A percentile compares a stretch with the other conserved stretches of the same genome.
These are phyloP conservation scores for Chelmon rostratus DNA, from an alignment of 2,797 vertebrate species.

Conservation along the genomic window DNA sequence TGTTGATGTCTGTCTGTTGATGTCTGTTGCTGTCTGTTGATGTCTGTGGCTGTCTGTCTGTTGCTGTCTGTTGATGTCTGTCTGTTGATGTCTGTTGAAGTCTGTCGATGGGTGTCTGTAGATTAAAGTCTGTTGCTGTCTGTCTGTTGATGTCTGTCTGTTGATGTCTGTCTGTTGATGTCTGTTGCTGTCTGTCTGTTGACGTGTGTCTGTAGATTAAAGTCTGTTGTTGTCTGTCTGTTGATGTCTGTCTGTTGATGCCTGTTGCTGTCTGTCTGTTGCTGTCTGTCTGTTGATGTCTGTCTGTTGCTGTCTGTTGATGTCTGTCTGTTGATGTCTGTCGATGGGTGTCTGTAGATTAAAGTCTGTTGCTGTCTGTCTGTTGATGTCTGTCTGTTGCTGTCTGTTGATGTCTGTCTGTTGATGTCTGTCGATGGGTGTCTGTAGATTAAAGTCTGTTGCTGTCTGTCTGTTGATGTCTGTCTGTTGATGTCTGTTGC, in stretches of 20 bases:
- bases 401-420: neutral
- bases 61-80: neutral
- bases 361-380: neutral
- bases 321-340: neutral
- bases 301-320: neutral
- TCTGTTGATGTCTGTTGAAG: neutral
- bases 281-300: neutral
- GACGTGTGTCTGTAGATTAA: neutral
- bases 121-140: neutral
- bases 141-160: neutral
- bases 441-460: neutral
- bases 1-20: neutral
- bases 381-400: neutral
- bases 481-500: neutral
- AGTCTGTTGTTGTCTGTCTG: neutral
- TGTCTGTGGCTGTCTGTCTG: no score
- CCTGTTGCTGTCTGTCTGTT: neutral
- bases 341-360: neutral
- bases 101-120: neutral
- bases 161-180: neutral
- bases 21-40: slow-evolving; percentile 6
- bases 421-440: neutral
- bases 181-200: neutral
- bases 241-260: neutral
- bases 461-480: neutral